phyloP scores from a whole-genome alignment of 2,113 vertebrate genomes.

The Stigmatopora nigra region DNA sequence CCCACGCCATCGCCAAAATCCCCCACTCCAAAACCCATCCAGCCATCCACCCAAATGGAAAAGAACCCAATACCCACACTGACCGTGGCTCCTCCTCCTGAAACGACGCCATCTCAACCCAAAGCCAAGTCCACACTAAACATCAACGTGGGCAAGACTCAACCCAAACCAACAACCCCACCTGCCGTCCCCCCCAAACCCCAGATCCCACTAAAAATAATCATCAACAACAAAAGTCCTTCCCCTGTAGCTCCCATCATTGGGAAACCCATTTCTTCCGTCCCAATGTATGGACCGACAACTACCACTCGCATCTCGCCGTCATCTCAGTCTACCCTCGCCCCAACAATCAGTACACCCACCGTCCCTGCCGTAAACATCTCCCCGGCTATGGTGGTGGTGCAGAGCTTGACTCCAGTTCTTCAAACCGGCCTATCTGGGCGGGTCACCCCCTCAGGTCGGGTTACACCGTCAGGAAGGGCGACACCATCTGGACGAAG shows the following conservation, averaged over 20 bases:
- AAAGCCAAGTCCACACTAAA: constrained; percentile 70
- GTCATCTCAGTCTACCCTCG: constrained; percentile 24
- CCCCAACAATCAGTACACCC: constrained; percentile 22
- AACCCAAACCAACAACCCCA: constrained; percentile 47
- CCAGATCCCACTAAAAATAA: constrained; percentile 52
- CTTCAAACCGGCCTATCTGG: constrained; percentile 59
- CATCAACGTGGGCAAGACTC: constrained; percentile 65
- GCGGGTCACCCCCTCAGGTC: constrained; percentile 51
- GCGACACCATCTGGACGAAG: constrained; percentile 44
- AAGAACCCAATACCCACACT: constrained; percentile 5
- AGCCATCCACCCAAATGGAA: constrained; percentile 14
- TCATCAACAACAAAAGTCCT: constrained; percentile 38
- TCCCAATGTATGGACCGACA: constrained; percentile 67
- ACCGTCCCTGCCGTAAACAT: constrained; percentile 30
- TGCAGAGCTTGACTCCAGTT: constrained; percentile 66
- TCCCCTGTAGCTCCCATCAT: constrained; percentile 54
- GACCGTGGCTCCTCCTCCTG: constrained; percentile 1
- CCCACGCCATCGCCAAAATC: constrained; percentile 46
- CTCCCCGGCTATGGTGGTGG: constrained; percentile 64
- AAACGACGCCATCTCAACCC: constrained; percentile 20
- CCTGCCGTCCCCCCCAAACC: constrained; percentile 71
- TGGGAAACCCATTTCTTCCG: constrained; percentile 71
- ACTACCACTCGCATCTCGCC: constrained; percentile 19
- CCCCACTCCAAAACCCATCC: constrained; percentile 38
- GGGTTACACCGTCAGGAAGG: constrained; percentile 58